Evolutionary conservation across 2,113 vertebrate genomes (phyloP).

Genomic region (Onychostoma macrolepis): DNA sequence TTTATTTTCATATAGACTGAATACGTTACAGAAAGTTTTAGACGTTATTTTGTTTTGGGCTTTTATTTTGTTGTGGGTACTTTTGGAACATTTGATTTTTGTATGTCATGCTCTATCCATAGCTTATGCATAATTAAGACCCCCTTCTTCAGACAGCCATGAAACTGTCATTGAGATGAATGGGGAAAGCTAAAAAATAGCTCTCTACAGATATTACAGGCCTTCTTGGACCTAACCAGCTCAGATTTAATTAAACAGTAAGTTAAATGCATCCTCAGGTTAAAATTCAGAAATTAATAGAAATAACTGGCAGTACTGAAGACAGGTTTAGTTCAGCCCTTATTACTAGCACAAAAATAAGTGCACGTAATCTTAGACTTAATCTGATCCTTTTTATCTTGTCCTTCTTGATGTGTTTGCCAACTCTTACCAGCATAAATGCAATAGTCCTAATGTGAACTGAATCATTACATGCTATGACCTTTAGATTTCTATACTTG

Average conservation of each 20-base stretch:
- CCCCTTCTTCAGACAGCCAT: not conserved
- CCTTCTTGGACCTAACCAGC: not conserved
- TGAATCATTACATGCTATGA: not conserved
- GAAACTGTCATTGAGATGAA: not conserved
- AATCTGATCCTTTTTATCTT: not conserved
- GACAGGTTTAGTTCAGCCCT: not conserved
- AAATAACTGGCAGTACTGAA: not conserved
- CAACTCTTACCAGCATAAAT: not conserved
- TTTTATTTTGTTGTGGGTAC: not conserved
- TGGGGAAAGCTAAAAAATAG: not conserved
- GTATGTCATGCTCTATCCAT: not conserved
- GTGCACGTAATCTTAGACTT: not conserved
- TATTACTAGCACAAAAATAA: not conserved
- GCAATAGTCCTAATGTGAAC: not conserved
- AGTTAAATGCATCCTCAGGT: not conserved
- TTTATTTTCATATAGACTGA: not conserved
- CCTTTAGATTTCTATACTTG: slow-evolving; percentile 25
- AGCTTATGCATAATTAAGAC: not conserved
- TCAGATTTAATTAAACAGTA: not conserved
- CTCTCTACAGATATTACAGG: not conserved
- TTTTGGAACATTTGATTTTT: not conserved
- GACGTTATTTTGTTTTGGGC: not conserved
- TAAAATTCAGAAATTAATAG: not conserved
- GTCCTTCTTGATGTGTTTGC: not conserved
- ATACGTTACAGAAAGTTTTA: not conserved